Evolutionary conservation across 2,797 vertebrate genomes (phyloP), one percentile per base, ranked within the genome.

Genomic region (Falco concolor): DNA sequence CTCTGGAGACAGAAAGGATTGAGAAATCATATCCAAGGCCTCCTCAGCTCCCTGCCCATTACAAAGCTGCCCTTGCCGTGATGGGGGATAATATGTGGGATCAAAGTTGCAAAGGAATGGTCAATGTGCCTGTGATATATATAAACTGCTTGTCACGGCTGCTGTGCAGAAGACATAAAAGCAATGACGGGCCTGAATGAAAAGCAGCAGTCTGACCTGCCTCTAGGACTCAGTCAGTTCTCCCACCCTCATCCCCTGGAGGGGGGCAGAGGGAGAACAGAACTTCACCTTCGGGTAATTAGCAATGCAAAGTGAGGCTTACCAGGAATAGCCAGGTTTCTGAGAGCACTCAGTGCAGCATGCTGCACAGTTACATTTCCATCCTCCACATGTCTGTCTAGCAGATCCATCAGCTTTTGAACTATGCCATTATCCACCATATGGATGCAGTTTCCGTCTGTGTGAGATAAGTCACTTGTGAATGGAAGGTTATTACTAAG

Each of bases 391-490:
- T 99, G 99, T 82, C 99, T 98, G 95, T 99, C 99, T 97, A 99
- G 94, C 95, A 99, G 98, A 89, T 99, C 99, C 97, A 98, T 98
- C 72, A 99, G 98, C 95, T 98, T 99, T 97, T 99, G 99, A 94
- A 99, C 99, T 56, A 99, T 99, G 30, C 99, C 99, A 2, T 98
- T 99, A 98, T 99, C 99, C 95, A 99, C 99, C 99, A 99, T 99
- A 98, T 99, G 99, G 97, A 99, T 99, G 96, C 99, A 99, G 88
- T 99, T 99, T 79, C 99, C 99, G 24, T 99, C 99, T 99, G 95
- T 30, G 83, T 0, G 25, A 94, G 94, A 97, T 36, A 56, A 95
- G 60, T 77, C 69, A 86, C 38, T 89, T 84, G 77, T 67, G 63
- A 91, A 75, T 63, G n/a, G 49, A 81, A 87, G 56, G 53, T 52